Evolutionary conservation across 1,140 invertebrate species (phyloP), one percentile per base, ranked within the genome.

Genomic region (Bombus impatiens): DNA sequence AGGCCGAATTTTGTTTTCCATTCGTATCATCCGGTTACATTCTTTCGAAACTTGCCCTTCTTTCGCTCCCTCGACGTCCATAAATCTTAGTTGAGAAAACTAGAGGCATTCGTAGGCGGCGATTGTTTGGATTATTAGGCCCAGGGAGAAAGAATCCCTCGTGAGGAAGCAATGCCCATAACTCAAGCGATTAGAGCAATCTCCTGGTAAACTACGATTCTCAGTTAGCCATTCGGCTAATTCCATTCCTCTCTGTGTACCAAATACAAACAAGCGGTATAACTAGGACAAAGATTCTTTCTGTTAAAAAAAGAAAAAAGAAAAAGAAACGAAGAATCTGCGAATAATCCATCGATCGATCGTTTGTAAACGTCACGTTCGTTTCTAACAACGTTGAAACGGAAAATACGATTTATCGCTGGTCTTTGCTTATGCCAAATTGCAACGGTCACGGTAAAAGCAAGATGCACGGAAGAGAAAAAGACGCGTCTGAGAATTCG

Each of bases 401-500:
- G 28, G 8, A 1, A 4, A 15, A 35, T 2, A 25, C 0, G 25
- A 62, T 62, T n/a, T n/a, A n/a, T 62, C 59, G 59, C 12, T n/a
- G 59, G 28, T 28, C 59, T 3, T 62, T 5, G 28, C 10, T 62
- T n/a, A 13, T 1, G 59, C 28, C 59, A n/a, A 62, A 62, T 62
- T n/a, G 12, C 59, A 13, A 62, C 59, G 59, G 28, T n/a, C 59
- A 12, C 28, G 0, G 59, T 13, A 40, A 28, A 28, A 71, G 22
- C 12, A 71, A 10, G n/a, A 37, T 37, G 18, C 32, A 1, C 15
- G 67, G 22, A 37, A 25, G 35, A 10, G 35, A 37, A 68, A 18
- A 68, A 37, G 32, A 22, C 9, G 42, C n/a, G 83, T 88, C 87
- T 82, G 70, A 70, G 72, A 84, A 87, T 89, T 72, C 74, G 86